phyloP scores from a whole-genome alignment of 2,797 vertebrate genomes.

The Sebastes cheni region DNA sequence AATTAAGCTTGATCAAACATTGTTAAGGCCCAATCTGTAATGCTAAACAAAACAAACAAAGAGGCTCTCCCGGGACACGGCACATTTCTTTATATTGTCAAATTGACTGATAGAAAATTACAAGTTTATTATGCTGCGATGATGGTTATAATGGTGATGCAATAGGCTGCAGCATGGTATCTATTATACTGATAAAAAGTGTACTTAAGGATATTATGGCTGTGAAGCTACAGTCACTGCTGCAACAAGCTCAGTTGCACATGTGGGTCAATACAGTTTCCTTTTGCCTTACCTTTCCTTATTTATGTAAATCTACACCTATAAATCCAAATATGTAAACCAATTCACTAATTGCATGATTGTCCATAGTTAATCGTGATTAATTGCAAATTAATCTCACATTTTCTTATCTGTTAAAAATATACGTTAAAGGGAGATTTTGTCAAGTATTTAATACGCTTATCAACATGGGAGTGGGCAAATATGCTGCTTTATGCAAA shows the following conservation, averaged over 20 bases:
- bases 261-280: not conserved
- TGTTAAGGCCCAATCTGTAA: conserved; percentile 41
- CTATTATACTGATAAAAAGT: not conserved
- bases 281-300: not conserved
- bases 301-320: not conserved
- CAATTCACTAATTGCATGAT: not conserved
- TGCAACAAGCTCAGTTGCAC: not conserved
- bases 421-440: too few relatives aligned
- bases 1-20: conserved; percentile 61
- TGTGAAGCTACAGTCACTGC: not conserved
- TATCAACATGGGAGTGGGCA: too few relatives aligned
- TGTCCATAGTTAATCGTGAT: too few relatives aligned
- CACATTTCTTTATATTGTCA: conserved; percentile 2
- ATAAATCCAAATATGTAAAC: not conserved
- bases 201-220: not conserved
- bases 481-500: too few relatives aligned
- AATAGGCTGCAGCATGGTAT: not conserved
- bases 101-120: conserved; percentile 15
- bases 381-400: too few relatives aligned
- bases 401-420: too few relatives aligned
- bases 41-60: conserved; percentile 44
- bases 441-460: too few relatives aligned
- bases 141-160: not conserved
- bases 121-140: not conserved
- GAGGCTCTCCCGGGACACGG: not conserved